Conservation (phyloP, 2,797 vertebrate species). For the Cossypha niveicapilla region DNA sequence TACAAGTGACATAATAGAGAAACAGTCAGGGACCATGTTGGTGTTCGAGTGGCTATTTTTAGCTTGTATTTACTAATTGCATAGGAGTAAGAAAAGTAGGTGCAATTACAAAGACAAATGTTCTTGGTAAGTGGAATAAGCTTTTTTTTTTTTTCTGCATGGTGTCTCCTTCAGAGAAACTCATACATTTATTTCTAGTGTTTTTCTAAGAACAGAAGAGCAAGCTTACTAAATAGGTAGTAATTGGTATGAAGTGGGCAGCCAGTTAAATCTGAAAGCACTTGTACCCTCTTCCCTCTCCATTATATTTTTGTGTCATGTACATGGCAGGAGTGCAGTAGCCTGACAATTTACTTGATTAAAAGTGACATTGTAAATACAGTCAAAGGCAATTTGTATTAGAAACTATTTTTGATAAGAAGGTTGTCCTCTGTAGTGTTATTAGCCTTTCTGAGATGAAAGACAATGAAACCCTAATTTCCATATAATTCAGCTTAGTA, state of each 20-base stretch:
- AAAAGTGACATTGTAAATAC: conserved; percentile 62
- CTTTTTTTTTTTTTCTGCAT: neutral
- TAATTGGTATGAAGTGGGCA: conserved; percentile 42
- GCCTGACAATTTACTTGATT: conserved; percentile 57
- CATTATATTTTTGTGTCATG: neutral
- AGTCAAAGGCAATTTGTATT: conserved; percentile 61
- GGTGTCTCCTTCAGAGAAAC: neutral
- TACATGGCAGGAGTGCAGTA: conserved; percentile 6
- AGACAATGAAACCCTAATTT: conserved; percentile 42
- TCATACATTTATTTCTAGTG: neutral
- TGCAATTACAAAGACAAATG: conserved; percentile 32
- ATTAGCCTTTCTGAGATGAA: conserved; percentile 41
- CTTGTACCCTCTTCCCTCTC: neutral
- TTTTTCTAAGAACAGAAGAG: neutral
- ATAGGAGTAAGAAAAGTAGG: neutral
- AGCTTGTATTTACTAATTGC: conserved; percentile 36
- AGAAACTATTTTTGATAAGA: conserved; percentile 39
- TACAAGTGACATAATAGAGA: neutral
- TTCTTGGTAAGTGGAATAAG: conserved; percentile 24
- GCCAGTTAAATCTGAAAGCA: conserved; percentile 18
- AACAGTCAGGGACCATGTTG: neutral
- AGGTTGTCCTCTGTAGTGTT: conserved; percentile 37
- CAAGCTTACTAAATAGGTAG: neutral
- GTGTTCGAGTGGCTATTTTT: neutral
- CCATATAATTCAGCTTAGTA: conserved; percentile 41